phyloP scores from a whole-genome alignment of 2,113 vertebrate species.

The Dermatemys mawii region DNA sequence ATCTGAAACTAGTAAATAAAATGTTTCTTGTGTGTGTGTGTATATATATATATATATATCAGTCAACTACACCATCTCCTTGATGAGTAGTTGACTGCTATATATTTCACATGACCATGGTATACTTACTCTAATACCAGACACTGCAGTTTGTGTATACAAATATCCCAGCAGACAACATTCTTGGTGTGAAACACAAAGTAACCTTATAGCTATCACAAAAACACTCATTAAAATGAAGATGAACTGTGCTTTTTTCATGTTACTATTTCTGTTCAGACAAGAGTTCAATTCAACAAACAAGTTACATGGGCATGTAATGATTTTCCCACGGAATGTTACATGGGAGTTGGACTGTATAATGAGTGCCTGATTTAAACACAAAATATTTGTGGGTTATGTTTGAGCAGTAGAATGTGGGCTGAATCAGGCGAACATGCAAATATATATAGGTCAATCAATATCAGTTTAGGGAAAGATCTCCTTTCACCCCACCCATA shows the following conservation, averaged over 20 bases:
- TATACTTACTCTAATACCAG: neutral
- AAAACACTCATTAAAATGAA: neutral
- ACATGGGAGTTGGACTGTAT: neutral
- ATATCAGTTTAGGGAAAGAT: neutral
- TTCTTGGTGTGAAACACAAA: neutral
- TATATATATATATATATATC: neutral
- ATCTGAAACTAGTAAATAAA: slow-evolving; percentile 61
- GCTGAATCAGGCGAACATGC: neutral
- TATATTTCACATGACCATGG: neutral
- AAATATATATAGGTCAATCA: neutral
- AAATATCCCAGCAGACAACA: neutral
- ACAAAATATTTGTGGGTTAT: neutral
- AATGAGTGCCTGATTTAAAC: neutral
- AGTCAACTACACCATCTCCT: accelerated
- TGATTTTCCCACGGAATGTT: neutral
- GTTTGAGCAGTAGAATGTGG: neutral
- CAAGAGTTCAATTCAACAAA: neutral
- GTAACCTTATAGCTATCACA: neutral
- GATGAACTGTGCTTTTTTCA: neutral
- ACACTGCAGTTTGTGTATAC: neutral
- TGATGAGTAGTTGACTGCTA: neutral
- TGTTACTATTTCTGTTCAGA: neutral
- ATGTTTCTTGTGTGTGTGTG: neutral
- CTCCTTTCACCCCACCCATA: neutral
- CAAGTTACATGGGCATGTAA: neutral